These are phyloP conservation scores for Anastrepha ludens DNA, from an alignment of 1,140 invertebrate species.

Conservation along the genomic window DNA sequence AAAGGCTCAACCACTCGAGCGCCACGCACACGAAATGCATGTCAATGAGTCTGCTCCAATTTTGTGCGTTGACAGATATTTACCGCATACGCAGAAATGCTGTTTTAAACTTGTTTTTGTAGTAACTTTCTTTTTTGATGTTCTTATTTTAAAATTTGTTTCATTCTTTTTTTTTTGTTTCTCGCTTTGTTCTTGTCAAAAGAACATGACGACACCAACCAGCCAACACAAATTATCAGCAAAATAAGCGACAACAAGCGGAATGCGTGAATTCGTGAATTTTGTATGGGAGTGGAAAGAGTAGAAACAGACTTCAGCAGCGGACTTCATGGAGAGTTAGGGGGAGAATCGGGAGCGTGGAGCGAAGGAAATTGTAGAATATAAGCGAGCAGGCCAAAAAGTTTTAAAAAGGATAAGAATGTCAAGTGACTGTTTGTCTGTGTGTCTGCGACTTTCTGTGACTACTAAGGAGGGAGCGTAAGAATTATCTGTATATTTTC, in stretches of 20 bases:
- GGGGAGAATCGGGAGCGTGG: neutral
- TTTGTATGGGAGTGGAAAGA: neutral
- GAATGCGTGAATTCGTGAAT: neutral
- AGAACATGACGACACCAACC: neutral
- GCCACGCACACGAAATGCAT: slow-evolving; percentile 24
- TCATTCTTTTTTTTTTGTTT: neutral
- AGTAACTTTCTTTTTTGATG: neutral
- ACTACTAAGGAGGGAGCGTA: neutral
- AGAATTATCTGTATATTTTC: neutral
- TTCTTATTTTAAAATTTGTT: neutral
- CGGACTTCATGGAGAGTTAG: no score
- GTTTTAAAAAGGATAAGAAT: neutral
- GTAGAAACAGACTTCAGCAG: no score
- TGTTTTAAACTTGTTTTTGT: neutral
- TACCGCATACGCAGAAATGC: neutral
- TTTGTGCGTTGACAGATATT: slow-evolving; percentile 33
- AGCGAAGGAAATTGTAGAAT: neutral
- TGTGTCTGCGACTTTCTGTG: neutral
- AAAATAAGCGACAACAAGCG: neutral
- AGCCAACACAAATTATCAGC: neutral
- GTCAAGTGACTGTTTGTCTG: neutral
- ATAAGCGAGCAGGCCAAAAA: neutral
- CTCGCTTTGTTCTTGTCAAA: neutral
- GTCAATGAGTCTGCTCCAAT: slow-evolving; percentile 49
- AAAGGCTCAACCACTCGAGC: neutral